Base-by-base conservation (phyloP, 2,113 vertebrate species). In the Otocyon megalotis region DNA sequence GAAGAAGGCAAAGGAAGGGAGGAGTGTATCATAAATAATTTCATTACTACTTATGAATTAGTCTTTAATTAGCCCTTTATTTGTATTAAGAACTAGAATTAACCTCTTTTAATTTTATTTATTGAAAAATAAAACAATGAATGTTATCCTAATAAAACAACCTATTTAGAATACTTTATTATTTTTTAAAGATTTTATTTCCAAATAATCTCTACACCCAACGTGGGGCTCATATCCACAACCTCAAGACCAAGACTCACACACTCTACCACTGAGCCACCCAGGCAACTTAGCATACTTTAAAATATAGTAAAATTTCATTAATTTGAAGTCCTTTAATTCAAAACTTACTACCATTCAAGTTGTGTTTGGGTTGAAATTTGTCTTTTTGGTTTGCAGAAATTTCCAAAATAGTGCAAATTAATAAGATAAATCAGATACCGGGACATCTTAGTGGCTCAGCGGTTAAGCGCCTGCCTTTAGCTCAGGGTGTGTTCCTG, bases 61-160 rank as follows among this genome's bases (percentile, higher is more conserved):
- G 15, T 62, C 7, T 90, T 92, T 95, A 92, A 32, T 90, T 2
- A n/a, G 1, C 8, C 37, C 20, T 90, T 88, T 76, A 82, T 17
- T 79, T 93, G 12, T 43, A 76, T 14, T 94, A 83, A 94, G 67
- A 85, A 77, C 69, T 88, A 84, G 26, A 84, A 91, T 90, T 90
- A 88, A 48, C 50, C 35, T 80, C 58, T 92, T 77, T 94, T 60
- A 71, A 48, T 72, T 94, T 96, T 85, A 90, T 93, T 95, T 90
- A 92, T 63, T 14, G 15, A 94, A 93, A 94, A 96, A 88, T 77
- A 69, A 72, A 76, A 76, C 88, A 92, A 80, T 92, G 30, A 83
- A 92, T 72, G 30, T 32, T 79, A 92, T 48, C 28, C 2, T 74
- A 86, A 81, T 56, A 93, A 93, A 32, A 19, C 4, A 92, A 43